Base-by-base conservation (phyloP, 1,140 invertebrate genomes). In the Drosophila teissieri region DNA sequence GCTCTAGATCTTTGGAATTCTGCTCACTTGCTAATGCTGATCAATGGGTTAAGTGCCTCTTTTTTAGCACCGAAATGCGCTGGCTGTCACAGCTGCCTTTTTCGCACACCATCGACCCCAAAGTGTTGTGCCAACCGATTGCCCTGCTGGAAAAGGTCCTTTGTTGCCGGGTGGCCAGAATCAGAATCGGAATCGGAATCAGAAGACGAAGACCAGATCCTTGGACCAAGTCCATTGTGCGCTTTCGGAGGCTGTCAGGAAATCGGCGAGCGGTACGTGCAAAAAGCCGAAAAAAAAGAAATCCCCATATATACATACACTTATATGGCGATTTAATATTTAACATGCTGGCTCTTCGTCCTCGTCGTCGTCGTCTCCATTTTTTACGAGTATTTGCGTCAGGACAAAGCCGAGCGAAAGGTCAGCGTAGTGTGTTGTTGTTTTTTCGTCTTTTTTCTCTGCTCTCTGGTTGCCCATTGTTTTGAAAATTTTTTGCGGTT, bases 311-410 rank as follows among this genome's bases (percentile, higher is more conserved):
- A 63, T 52, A 27, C 55, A 63, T 67, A 74, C 58, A 57, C 22
- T 46, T 73, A 77, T 84, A 77, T 58, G 39, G 60, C 58, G 63
- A 73, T 85, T 73, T 73, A 70, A 73, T 73, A 73, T 73, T 73
- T 60, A 63, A 56, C 80, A 84, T 84, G 81, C 80, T 82, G 76
- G 74, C 74, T 52, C 40, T 60, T 31, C 58, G 22, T 27, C 61
- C 58, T 44, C 44, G 54, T 42, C 52, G 58, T 42, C 52, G 24
- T 56, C 63, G 31, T 54, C 80, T 67, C 73, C 69, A 69, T 85
- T 85, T 85, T 85, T 85, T 81, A 85, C 81, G 81, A 85, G 81
- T 85, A 77, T 85, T 77, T 85, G 81, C 78, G 46, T 52, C 73
- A 62, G 81, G 81, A 85, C 82, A 84, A 83, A 63, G 75, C 56